Evolutionary conservation across 2,113 vertebrate species (phyloP).

Genomic region (Eira barbara): DNA sequence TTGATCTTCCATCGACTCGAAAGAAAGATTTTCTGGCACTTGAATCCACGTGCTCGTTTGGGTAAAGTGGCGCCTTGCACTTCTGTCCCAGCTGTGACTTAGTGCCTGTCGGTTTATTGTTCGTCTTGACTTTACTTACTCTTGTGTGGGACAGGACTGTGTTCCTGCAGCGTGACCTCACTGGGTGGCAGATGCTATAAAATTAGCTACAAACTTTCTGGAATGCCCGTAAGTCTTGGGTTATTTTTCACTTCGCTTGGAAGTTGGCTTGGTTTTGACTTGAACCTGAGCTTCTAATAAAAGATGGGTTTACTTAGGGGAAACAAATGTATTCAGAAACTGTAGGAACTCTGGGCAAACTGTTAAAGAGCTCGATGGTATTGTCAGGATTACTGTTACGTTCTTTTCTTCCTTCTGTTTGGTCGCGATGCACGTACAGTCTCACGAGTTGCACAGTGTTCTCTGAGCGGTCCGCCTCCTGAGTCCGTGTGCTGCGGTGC

Average conservation of each 20-base stretch:
- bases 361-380: background rate
- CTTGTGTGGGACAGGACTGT: background rate
- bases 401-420: background rate
- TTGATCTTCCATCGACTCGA: background rate
- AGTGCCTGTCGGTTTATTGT: background rate
- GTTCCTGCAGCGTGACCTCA: background rate
- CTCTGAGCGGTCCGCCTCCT: constrained; percentile 64
- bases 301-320: constrained; percentile 67
- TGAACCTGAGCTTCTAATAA: constrained; percentile 56
- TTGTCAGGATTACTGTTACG: background rate
- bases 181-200: constrained; percentile 15
- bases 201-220: constrained; percentile 47
- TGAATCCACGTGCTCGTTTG: background rate
- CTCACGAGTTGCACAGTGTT: constrained; percentile 48
- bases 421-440: constrained; percentile 56
- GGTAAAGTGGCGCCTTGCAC: background rate
- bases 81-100: background rate
- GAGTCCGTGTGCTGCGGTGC: constrained; percentile 32
- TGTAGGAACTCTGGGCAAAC: background rate
- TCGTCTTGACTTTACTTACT: constrained; percentile 11
- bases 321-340: constrained; percentile 49
- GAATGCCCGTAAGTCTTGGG: constrained; percentile 23
- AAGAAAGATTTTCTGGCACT: background rate
- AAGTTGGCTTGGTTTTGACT: constrained; percentile 68
- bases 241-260: constrained; percentile 57